Evolutionary conservation across 2,113 vertebrate species (phyloP), one percentile per base, ranked within the genome.

Genomic region (Cricetomys ansorgei): DNA sequence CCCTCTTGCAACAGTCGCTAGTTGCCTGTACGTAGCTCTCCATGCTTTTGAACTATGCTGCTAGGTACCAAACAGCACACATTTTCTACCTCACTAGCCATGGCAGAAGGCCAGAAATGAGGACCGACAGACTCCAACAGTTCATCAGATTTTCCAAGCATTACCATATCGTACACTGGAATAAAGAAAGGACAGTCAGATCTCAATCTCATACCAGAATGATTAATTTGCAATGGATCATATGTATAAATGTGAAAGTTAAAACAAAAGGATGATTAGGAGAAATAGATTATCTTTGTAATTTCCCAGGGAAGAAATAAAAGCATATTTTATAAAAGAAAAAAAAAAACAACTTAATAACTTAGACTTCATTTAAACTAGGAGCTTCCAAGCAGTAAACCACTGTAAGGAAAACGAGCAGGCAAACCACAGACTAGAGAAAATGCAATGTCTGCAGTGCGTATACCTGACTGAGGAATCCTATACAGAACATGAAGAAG

Each of bases 261-360:
- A 94, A 96, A 91, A 45, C 13, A 80, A 73, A 0, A 76, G 37
- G 76, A 70, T 62, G 31, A 89, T 67, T 89, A 84, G 37, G 72
- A 79, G 65, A 85, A 91, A 79, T 50, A 57, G 64, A 37, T 43
- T 73, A 48, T 84, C 45, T 87, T 37, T 40, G 29, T 87, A 76
- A 25, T 84, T 92, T 70, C 86, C 67, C 31, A 65, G 6, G 77
- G 45, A 91, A 95, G 76, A 85, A 84, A 11, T 93, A 37, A 96
- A 92, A 87, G 2, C 11, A 88, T 83, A 79, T 80, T 65, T 25
- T 5, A 55, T 76, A 29, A 85, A 57, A 86, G 12, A 72, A 92
- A 90, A 94, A 29, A 85, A 57, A 86, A 8, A 72, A 92, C 88
- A 94, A 48, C 17, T 67, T 77, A 31, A 9, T 72, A 77, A 83